Evolutionary conservation across 2,113 vertebrate genomes (phyloP).

Genomic region (Lepisosteus oculatus): DNA sequence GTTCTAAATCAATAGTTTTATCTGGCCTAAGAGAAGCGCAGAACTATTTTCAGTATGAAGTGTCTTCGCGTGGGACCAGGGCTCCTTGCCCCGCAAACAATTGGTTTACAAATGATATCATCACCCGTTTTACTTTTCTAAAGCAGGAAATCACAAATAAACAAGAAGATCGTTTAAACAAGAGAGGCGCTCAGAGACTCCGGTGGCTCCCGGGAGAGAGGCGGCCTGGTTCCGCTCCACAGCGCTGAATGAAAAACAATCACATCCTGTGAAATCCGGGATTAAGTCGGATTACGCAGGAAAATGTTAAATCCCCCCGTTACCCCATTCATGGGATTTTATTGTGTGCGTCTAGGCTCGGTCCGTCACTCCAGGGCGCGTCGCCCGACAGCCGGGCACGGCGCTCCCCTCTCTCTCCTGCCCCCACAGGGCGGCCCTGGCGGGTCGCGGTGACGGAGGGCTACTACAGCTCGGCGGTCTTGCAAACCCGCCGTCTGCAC

Average conservation of each 20-base stretch:
- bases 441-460: neutral
- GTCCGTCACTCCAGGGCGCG: slow-evolving; percentile 13
- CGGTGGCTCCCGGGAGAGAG: too few relatives aligned
- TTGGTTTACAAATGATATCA: too few relatives aligned
- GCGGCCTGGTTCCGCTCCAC: neutral
- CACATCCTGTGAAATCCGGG: slow-evolving; percentile 37
- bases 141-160: too few relatives aligned
- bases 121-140: too few relatives aligned
- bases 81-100: too few relatives aligned
- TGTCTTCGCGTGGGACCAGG: too few relatives aligned
- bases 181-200: too few relatives aligned
- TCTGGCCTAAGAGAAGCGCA: too few relatives aligned
- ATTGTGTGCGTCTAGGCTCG: slow-evolving; percentile 10
- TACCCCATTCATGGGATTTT: slow-evolving; percentile 14
- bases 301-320: slow-evolving; percentile 35
- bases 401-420: slow-evolving; percentile 4
- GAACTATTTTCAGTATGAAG: too few relatives aligned
- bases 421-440: neutral
- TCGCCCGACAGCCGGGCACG: slow-evolving; percentile 18
- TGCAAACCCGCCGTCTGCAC: neutral
- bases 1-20: too few relatives aligned
- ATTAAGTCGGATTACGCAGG: slow-evolving; percentile 41
- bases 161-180: too few relatives aligned
- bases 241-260: slow-evolving; percentile 34
- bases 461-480: neutral